Conservation (phyloP, 2,113 vertebrate genomes). For the Perca schrenkii region DNA sequence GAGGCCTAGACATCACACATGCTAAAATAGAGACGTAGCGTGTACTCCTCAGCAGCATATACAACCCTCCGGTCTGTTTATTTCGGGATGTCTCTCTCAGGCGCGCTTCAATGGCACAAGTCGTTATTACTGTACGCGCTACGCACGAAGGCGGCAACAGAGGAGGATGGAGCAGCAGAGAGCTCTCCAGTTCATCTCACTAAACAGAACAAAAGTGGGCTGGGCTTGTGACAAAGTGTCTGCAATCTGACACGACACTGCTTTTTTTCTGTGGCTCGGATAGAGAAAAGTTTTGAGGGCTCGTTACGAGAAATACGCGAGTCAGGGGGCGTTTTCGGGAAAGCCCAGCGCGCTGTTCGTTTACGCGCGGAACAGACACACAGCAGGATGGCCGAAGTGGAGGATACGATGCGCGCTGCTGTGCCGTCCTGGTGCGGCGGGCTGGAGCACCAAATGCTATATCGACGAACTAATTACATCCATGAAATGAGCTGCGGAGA, state of each 20-base stretch:
- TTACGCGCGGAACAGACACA: constrained; percentile 35
- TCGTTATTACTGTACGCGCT: constrained; percentile 12
- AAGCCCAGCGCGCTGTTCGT: constrained; percentile 14
- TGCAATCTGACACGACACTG: constrained; percentile 69
- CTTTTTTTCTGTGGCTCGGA: constrained; percentile 36
- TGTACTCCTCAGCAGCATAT: neutral
- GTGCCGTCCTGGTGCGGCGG: constrained; percentile 44
- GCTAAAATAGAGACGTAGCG: constrained; percentile 32
- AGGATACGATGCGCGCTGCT: constrained; percentile 41
- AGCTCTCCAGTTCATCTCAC: constrained; percentile 10
- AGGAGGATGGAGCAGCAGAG: constrained; percentile 23
- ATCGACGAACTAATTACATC: constrained; percentile 77
- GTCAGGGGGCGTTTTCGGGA: neutral
- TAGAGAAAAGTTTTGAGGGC: constrained; percentile 38
- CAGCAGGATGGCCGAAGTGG: constrained; percentile 70
- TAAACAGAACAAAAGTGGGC: constrained; percentile 65
- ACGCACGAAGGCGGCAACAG: neutral
- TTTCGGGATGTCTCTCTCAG: constrained; percentile 48
- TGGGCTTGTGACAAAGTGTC: constrained; percentile 64
- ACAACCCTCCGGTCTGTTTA: neutral
- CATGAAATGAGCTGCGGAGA: constrained; percentile 83
- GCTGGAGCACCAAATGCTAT: constrained; percentile 40
- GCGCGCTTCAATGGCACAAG: constrained; percentile 43
- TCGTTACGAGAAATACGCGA: neutral
- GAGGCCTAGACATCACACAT: constrained; percentile 1